Evolutionary conservation across 2,888 invertebrate species (phyloP).

Genomic region (Thera obeliscata): DNA sequence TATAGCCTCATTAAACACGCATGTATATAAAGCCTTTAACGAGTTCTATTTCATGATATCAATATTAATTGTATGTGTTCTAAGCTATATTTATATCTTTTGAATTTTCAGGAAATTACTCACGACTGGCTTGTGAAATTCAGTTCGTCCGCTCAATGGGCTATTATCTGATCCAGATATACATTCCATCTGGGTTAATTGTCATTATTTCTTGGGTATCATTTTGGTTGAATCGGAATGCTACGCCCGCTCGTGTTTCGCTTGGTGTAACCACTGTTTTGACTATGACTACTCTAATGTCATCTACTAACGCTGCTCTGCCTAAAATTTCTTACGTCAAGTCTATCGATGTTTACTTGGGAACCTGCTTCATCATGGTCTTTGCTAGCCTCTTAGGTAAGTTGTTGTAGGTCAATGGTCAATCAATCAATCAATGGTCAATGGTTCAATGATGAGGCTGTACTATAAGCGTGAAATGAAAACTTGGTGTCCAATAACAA

Average conservation of each 20-base stretch:
- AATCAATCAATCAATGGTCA: too few relatives aligned
- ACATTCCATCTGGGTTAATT: constrained; percentile 98
- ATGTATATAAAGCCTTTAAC: constrained; percentile 16
- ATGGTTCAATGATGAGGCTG: too few relatives aligned
- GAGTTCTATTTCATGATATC: background rate
- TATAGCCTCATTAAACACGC: constrained; percentile 15
- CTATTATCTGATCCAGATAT: constrained; percentile 99
- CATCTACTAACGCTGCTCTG: constrained; percentile 97
- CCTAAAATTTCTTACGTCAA: constrained; percentile 99
- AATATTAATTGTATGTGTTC: background rate
- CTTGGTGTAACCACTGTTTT: constrained; percentile 97
- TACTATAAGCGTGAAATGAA: too few relatives aligned
- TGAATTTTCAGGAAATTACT: constrained; percentile 92
- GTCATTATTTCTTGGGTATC: constrained; percentile 99
- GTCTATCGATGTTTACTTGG: constrained; percentile 98
- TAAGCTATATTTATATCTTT: constrained; percentile 9
- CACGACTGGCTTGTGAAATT: constrained; percentile 97
- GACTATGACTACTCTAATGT: constrained; percentile 99
- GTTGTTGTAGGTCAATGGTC: background rate
- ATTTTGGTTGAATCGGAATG: constrained; percentile 97
- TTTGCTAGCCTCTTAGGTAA: constrained; percentile 97
- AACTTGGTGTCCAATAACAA: too few relatives aligned
- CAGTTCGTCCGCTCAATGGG: constrained; percentile 99
- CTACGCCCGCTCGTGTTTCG: constrained; percentile 96
- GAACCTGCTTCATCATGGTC: constrained; percentile 99